Base-by-base conservation (phyloP, 2,113 vertebrate genomes). In the Macquaria ambigua region DNA sequence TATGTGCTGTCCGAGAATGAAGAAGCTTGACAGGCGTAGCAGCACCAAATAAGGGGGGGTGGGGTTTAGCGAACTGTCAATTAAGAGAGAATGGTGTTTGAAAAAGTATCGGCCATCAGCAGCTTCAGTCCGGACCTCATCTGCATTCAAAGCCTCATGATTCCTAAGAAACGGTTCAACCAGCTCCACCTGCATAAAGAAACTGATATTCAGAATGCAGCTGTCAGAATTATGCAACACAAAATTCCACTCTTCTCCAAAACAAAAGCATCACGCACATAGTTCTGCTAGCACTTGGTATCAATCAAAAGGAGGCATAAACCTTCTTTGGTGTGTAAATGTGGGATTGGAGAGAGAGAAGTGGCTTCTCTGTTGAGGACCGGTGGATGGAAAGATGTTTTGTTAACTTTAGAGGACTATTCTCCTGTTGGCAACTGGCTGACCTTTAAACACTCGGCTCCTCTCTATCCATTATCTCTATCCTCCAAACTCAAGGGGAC, bases 401-500 rank as follows among this genome's bases (percentile, higher is more conserved):
- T 79, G 39, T 82, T 85, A 34, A 34, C 28, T 31, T 31, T 58
- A 23, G 4, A 59, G 67, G 68, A 64, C 62, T 48, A 1, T 48
- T 73, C 61, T 34, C 53, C 64, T 53, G 55, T 28, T 82, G 70
- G 55, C 72, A 48, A 39, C 73, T 28, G 21, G 55, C 82, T 85
- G 84, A 87, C 74, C 84, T 92, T 92, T 87, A 82, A 79, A 89
- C 62, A 85, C 53, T 61, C 6, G 0, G 61, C 37, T 61, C 50
- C 71, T 73, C 28, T 76, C 58, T 70, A 71, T 79, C 46, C 53
- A 16, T 71, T 64, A 56, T 70, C 53, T 46, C 71, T 69, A 71
- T 75, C 64, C 50, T 80, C 52, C 25, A n/a, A 10, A 69, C 67
- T 69, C 68, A 62, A 77, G 37, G 21, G 50, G 50, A 34, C 37